These are phyloP conservation scores for Eupleurogrammus muticus DNA, from an alignment of 2,797 vertebrate species.

Conservation along the genomic window DNA sequence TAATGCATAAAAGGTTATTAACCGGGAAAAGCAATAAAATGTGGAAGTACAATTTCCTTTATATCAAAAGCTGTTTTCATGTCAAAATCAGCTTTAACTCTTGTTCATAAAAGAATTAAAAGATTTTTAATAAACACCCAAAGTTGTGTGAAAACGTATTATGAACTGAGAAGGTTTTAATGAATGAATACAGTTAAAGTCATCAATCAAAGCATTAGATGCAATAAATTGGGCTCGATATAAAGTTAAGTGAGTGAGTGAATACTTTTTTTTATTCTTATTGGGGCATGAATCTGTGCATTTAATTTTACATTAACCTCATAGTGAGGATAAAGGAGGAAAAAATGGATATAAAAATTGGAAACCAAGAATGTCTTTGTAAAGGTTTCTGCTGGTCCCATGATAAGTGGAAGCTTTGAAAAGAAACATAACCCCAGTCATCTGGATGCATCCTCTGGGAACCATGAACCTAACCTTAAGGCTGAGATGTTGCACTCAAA, in stretches of 20 bases:
- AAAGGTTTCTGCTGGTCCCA: not conserved
- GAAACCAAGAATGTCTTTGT: not conserved
- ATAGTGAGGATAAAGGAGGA: too few species aligned
- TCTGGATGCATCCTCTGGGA: not conserved
- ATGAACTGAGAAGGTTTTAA: too few species aligned
- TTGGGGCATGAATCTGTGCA: not conserved
- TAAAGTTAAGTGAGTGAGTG: not conserved
- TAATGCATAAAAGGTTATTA: too few species aligned
- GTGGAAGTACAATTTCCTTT: too few species aligned
- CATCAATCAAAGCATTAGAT: not conserved
- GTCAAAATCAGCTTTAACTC: too few species aligned
- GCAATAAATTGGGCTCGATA: not conserved
- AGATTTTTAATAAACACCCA: too few species aligned
- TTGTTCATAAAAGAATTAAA: too few species aligned
- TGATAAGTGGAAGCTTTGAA: not conserved
- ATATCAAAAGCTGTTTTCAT: too few species aligned
- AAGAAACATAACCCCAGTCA: slow-evolving; percentile 1
- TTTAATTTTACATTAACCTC: not conserved
- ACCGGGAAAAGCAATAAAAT: too few species aligned
- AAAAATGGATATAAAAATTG: slow-evolving; percentile 1
- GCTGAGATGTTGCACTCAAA: not conserved
- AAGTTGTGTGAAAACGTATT: too few species aligned
- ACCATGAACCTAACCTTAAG: not conserved
- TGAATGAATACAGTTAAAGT: too few species aligned
- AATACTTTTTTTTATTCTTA: not conserved